These are phyloP conservation scores for Nannospalax galili DNA, from an alignment of 2,113 vertebrate species.

Conservation along the genomic window DNA sequence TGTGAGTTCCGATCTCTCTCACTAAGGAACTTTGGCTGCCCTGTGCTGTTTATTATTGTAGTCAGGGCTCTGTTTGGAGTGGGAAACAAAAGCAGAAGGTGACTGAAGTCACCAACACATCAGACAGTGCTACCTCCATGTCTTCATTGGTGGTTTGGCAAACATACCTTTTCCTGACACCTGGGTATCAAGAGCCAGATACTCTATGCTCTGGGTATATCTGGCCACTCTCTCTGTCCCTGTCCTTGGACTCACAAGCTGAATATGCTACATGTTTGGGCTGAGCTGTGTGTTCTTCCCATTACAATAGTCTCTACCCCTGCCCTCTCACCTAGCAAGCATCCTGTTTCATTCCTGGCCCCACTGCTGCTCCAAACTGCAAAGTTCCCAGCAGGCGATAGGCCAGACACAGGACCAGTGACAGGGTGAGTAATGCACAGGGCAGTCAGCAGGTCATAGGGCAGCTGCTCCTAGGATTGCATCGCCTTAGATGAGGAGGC, in stretches of 20 bases:
- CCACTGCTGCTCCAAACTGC: not conserved
- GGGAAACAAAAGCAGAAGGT: conserved; percentile 19
- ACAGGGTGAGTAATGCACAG: conserved; percentile 65
- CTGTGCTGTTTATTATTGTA: conserved; percentile 21
- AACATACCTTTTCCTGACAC: not conserved
- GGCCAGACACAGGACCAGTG: not conserved
- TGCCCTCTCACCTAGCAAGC: conserved; percentile 19
- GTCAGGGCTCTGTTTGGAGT: not conserved
- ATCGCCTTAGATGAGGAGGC: conserved; percentile 35
- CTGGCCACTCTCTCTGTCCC: not conserved
- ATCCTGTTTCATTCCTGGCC: conserved; percentile 53
- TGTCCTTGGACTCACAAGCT: not conserved
- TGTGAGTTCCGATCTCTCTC: not conserved
- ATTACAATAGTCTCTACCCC: not conserved
- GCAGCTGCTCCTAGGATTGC: conserved; percentile 49
- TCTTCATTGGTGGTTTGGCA: not conserved
- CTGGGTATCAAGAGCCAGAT: not conserved
- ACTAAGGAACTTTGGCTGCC: not conserved
- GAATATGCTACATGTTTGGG: not conserved
- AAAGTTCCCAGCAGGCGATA: not conserved
- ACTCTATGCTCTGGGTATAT: no score
- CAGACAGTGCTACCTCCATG: not conserved
- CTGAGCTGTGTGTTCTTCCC: not conserved
- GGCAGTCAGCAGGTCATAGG: conserved; percentile 59
- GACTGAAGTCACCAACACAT: not conserved